A percentile compares a stretch with the other conserved stretches of the same genome.
Evolutionary conservation across 2,888 invertebrate genomes (phyloP).

Genomic region (Trachelus stipa): DNA sequence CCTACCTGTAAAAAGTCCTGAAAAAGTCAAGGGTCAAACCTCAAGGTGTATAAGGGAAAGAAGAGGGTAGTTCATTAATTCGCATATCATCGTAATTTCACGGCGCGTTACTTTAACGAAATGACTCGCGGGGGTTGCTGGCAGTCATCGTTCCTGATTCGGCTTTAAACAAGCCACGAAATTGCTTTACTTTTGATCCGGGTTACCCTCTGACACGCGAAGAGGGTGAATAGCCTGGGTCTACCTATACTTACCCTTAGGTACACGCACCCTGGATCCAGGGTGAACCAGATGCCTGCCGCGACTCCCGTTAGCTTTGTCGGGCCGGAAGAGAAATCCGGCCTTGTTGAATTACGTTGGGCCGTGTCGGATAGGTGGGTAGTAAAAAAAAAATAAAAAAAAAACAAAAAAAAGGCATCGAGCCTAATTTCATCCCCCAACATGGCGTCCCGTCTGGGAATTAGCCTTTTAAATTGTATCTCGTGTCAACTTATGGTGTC

Average conservation of each 20-base stretch:
- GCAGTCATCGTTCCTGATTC: conserved; percentile 25
- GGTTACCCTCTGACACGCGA: conserved; percentile 12
- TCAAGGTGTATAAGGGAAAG: no score
- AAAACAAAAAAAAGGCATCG: conserved; percentile 46
- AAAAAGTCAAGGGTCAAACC: no score
- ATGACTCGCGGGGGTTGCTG: conserved; percentile 62
- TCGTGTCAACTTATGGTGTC: conserved; percentile 16
- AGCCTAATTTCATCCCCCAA: conserved; percentile 55
- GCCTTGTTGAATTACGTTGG: conserved; percentile 47
- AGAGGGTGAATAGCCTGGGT: conserved; percentile 15
- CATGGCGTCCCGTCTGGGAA: conserved; percentile 53
- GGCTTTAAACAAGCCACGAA: conserved; percentile 66
- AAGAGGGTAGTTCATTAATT: conserved; percentile 58
- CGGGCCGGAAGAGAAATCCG: conserved; percentile 11
- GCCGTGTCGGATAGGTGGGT: conserved; percentile 15
- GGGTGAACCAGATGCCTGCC: no score
- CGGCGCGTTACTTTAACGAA: conserved; percentile 66
- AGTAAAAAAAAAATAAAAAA: conserved; percentile 21
- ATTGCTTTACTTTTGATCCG: conserved; percentile 64
- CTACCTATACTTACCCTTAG: not conserved
- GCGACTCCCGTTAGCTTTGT: conserved; percentile 15
- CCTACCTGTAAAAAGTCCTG: no score
- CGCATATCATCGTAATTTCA: conserved; percentile 67
- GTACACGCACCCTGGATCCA: conserved; percentile 1
- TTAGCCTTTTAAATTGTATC: conserved; percentile 66